Conservation (phyloP, 2,113 vertebrate species). For the Cepphus grylle region DNA sequence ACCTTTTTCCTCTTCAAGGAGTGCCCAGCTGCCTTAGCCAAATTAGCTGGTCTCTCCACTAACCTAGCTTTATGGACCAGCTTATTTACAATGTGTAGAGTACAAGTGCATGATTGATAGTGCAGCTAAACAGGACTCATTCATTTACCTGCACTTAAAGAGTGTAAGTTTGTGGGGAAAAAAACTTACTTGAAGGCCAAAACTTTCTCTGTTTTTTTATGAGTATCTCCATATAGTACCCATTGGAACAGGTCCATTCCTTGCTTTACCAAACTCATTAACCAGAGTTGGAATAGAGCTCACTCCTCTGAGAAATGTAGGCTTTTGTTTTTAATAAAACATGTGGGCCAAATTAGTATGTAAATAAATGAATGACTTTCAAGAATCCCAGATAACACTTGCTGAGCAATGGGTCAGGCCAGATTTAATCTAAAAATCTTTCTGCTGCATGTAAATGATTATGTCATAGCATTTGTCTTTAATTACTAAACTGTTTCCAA, state of each 20-base stretch:
- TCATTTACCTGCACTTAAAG: not conserved
- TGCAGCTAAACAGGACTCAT: not conserved
- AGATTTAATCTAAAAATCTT: slow-evolving; percentile 80
- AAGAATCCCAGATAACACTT: slow-evolving; percentile 81
- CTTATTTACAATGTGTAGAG: not conserved
- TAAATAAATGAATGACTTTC: slow-evolving; percentile 79
- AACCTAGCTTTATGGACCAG: not conserved
- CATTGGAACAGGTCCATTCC: slow-evolving; percentile 4
- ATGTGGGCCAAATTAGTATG: slow-evolving; percentile 78
- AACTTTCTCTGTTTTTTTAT: not conserved
- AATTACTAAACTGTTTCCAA: slow-evolving; percentile 81
- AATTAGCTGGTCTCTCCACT: not conserved
- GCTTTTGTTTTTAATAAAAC: slow-evolving; percentile 71
- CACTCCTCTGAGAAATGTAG: slow-evolving; percentile 62
- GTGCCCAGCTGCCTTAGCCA: not conserved
- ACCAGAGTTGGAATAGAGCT: slow-evolving; percentile 30
- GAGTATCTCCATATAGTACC: not conserved
- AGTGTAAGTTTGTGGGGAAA: not conserved
- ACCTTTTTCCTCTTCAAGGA: not conserved
- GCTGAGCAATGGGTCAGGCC: slow-evolving; percentile 77
- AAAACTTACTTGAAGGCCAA: not conserved
- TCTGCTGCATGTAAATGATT: slow-evolving; percentile 79
- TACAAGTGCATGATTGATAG: not conserved
- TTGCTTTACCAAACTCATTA: slow-evolving; percentile 55
- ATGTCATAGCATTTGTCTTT: slow-evolving; percentile 87